Percentiles rank a stretch among this genome's conserved stretches.
Conservation (phyloP, 2,797 vertebrate genomes). For the Cyprinella venusta region DNA sequence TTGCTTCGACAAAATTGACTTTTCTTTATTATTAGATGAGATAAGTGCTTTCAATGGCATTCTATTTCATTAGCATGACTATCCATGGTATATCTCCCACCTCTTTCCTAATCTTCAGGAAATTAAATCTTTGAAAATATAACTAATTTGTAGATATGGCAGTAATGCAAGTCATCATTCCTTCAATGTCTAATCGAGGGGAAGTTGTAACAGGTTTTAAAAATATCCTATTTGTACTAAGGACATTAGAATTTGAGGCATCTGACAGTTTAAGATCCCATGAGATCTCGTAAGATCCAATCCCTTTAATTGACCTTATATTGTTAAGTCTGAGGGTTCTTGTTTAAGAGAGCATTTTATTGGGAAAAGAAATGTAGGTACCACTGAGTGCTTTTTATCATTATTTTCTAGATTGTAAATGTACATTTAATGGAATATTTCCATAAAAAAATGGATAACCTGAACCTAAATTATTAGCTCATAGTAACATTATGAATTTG, state of each 20-base stretch:
- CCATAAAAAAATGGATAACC: not conserved
- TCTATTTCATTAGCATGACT: conserved; percentile 53
- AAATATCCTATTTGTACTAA: not conserved
- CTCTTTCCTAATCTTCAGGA: conserved; percentile 49
- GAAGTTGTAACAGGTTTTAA: conserved; percentile 25
- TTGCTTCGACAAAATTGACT: conserved; percentile 44
- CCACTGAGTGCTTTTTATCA: not conserved
- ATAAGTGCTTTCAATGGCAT: conserved; percentile 46
- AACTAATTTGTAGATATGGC: conserved; percentile 32
- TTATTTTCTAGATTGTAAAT: not conserved
- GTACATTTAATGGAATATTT: not conserved
- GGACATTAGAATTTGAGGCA: not conserved
- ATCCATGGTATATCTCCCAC: conserved; percentile 49
- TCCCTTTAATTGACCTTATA: not conserved
- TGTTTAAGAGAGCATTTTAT: not conserved
- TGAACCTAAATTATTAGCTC: not conserved
- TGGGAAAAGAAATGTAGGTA: too few species aligned
- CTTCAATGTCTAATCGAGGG: conserved; percentile 21
- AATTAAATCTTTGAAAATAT: conserved; percentile 58
- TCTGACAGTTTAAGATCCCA: not conserved
- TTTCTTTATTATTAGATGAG: conserved; percentile 45
- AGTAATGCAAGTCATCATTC: conserved; percentile 40
- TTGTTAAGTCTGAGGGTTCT: not conserved
- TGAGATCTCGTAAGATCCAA: not conserved
- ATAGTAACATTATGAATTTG: not conserved